Percentiles rank a stretch among this genome's conserved stretches.
phyloP scores from a whole-genome alignment of 2,797 vertebrate species.

The Cyprinella venusta region DNA sequence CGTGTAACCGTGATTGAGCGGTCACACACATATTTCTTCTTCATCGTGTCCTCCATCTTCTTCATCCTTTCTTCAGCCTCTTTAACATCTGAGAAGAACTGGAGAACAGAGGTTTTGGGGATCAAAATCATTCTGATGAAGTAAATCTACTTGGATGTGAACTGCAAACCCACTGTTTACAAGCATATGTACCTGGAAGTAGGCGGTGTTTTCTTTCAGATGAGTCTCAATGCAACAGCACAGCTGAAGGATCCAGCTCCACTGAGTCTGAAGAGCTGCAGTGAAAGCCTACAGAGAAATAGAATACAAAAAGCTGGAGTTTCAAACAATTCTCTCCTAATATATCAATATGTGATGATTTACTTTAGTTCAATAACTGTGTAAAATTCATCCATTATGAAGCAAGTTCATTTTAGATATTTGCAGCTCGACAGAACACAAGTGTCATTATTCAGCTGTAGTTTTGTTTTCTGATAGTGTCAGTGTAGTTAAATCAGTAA shows the following conservation, averaged over 20 bases:
- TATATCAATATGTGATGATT: not conserved
- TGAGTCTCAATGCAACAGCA: conserved; percentile 93
- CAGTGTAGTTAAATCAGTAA: not conserved
- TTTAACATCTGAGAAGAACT: conserved; percentile 90
- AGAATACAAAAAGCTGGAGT: not conserved
- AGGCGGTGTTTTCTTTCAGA: conserved; percentile 89
- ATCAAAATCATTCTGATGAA: not conserved
- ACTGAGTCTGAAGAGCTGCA: conserved; percentile 92
- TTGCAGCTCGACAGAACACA: not conserved
- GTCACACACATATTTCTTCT: conserved; percentile 89
- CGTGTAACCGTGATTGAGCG: conserved; percentile 87
- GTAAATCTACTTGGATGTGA: not conserved
- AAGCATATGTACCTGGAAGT: conserved; percentile 84
- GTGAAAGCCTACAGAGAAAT: conserved; percentile 82
- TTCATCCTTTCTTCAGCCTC: conserved; percentile 85
- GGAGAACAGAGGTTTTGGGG: not conserved
- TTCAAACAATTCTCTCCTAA: not conserved
- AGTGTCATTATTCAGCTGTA: not conserved
- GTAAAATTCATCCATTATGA: not conserved
- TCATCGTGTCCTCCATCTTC: conserved; percentile 86
- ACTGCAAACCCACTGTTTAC: not conserved
- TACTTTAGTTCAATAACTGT: not conserved
- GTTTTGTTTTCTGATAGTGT: not conserved
- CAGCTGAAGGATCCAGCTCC: conserved; percentile 95
- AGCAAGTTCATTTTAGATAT: not conserved